Base-by-base conservation (phyloP, 1,140 invertebrate species). In the Colletes latitarsis region DNA sequence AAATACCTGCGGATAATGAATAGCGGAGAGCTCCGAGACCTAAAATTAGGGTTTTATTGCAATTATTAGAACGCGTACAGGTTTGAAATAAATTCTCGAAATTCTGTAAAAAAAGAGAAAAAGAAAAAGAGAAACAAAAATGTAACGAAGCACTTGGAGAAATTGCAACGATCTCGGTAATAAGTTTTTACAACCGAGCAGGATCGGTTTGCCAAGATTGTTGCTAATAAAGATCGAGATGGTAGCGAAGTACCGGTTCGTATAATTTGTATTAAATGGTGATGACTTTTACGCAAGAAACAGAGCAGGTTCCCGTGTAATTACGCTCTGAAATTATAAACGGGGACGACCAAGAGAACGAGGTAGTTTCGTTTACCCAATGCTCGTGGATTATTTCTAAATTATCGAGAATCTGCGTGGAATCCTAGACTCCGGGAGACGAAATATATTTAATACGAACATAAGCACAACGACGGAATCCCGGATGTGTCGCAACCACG, bases 271-370 rank as follows among this genome's bases (percentile, higher is more conserved):
- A 76, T 21, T 68, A 77, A 77, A 77, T 58, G 30, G 12, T 46
- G 73, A 75, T 77, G 75, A 66, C 55, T 46, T 46, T 49, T 46
- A 39, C 75, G 43, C 66, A 77, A 77, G 75, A 77, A 77, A 60
- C 43, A 10, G 75, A 77, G 75, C 75, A 77, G 64, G 75, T 77
- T 76, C 70, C 30, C 43, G 55, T 58, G 55, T 77, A 60, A 77
- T 58, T 60, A 66, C 55, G 41, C 53, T 60, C 58, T 39, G 75
- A 46, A 66, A 66, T 66, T 66, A 46, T 66, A 46, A 63, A 63
- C 60, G 63, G 6, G 9, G 41, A 66, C 41, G 17, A 41, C 10
- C 21, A 4, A 15, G 41, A 41, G 17, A 15, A 46, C 63, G n/a
- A 9, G 41, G 8, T 12, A n/a, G 19, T 66, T 66, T 6, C 15